Evolutionary conservation across 1,140 invertebrate genomes (phyloP), one percentile per base, ranked within the genome.

Genomic region (Pogonomyrmex barbatus): DNA sequence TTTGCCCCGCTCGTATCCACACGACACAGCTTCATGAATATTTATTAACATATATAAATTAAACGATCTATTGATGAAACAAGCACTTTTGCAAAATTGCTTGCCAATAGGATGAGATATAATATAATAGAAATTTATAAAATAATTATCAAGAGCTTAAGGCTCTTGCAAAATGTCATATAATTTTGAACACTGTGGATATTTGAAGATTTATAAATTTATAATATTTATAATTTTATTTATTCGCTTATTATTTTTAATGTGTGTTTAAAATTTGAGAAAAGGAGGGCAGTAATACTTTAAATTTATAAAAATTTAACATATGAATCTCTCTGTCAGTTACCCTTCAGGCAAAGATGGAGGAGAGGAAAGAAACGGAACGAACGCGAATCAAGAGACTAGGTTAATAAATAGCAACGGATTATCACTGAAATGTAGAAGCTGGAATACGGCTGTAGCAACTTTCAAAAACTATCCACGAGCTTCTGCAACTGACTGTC

Each of bases 401-500:
- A 88, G 88, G 75, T 91, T 92, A 92, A 92, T 92, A 92, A 92
- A 91, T 91, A 89, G 90, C 81, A 84, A 89, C 88, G 84, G 84
- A 92, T 90, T 92, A 91, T 90, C 77, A 77, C 9, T 24, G 54
- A 58, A 68, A 82, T 60, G 30, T 71, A 73, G 12, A 30, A 45
- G 52, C 14, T 36, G 78, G 52, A 42, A 47, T 36, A 88, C 58
- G 56, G 45, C 88, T 71, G 82, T 62, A 91, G 91, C 92, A 73
- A 82, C 52, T 82, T 93, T 91, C 77, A 84, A 73, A 67, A 91
- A 93, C 90, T 92, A 92, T 91, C 87, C 87, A 68, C 62, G 65
- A 73, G 88, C 85, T 88, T 88, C 90, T 92, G 91, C 79, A 92
- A 92, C 90, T 91, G 90, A 92, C 92, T 91, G 87, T 85, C 71